Evolutionary conservation across 2,797 vertebrate species (phyloP).

Genomic region (Antrozous pallidus): DNA sequence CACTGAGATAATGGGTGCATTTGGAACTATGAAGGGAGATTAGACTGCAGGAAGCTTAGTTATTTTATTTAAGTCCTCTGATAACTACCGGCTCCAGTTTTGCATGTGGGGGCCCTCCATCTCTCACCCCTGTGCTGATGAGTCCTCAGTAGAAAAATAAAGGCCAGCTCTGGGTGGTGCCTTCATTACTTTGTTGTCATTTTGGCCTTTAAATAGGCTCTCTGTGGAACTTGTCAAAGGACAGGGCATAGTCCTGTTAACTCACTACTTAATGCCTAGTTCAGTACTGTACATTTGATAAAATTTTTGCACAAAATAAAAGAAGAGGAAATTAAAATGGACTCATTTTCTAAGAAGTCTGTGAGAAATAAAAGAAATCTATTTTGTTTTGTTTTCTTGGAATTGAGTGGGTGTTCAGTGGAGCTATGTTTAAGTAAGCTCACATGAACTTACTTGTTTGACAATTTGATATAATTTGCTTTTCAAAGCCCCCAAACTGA

Average conservation of each 20-base stretch:
- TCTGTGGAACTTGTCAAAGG: slow-evolving; percentile 48
- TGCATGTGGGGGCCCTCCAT: background rate
- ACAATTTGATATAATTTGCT: slow-evolving; percentile 56
- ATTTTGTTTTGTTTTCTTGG: slow-evolving; percentile 58
- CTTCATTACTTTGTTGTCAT: slow-evolving; percentile 34
- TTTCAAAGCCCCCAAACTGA: slow-evolving; percentile 43
- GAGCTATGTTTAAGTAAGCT: slow-evolving; percentile 52
- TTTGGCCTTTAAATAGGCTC: slow-evolving; percentile 1
- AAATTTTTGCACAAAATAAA: slow-evolving; percentile 23
- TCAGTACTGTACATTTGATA: background rate
- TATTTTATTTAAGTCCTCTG: slow-evolving; percentile 51
- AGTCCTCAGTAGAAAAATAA: slow-evolving; percentile 45
- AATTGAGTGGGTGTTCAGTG: slow-evolving; percentile 44
- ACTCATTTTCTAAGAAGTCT: slow-evolving; percentile 37
- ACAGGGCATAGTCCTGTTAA: background rate
- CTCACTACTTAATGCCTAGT: background rate
- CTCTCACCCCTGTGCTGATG: background rate
- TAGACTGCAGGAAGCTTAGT: slow-evolving; percentile 7
- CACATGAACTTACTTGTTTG: slow-evolving; percentile 45
- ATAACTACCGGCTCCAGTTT: background rate
- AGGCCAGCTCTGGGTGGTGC: background rate
- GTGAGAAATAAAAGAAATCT: slow-evolving; percentile 13
- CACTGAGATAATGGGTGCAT: slow-evolving; percentile 40
- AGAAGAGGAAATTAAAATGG: slow-evolving; percentile 42
- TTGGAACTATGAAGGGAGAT: slow-evolving; percentile 49